Conservation (phyloP, 2,113 vertebrate species). For the Toxotes jaculatrix region DNA sequence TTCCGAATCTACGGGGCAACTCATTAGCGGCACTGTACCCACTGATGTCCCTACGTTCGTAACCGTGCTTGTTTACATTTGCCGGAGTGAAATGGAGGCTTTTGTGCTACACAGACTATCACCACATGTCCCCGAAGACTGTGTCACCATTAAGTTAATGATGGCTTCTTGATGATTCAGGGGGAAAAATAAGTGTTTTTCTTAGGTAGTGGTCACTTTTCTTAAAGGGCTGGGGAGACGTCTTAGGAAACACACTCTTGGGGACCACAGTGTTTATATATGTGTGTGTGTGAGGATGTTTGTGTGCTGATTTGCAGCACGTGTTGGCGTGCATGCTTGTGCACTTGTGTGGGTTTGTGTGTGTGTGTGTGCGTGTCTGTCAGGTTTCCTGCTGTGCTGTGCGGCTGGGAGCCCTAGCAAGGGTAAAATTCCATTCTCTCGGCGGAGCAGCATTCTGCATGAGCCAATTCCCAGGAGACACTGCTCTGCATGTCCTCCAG, state of each 20-base stretch:
- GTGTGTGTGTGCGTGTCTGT: slow-evolving; percentile 63
- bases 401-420: slow-evolving; percentile 88
- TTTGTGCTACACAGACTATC: slow-evolving; percentile 55
- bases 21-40: slow-evolving; percentile 70
- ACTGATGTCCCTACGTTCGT: slow-evolving; percentile 53
- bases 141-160: slow-evolving; percentile 75
- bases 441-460: slow-evolving; percentile 92
- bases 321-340: slow-evolving; percentile 41
- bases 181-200: slow-evolving; percentile 70
- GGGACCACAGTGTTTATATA: slow-evolving; percentile 21
- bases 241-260: slow-evolving; percentile 65
- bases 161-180: slow-evolving; percentile 79
- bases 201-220: slow-evolving; percentile 76
- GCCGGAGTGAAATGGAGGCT: slow-evolving; percentile 46
- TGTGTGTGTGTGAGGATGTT: slow-evolving; percentile 48
- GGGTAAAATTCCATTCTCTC: slow-evolving; percentile 96
- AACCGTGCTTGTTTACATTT: slow-evolving; percentile 59
- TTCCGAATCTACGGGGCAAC: slow-evolving; percentile 72
- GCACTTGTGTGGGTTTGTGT: neutral
- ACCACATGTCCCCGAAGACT: slow-evolving; percentile 61
- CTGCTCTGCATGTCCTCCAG: slow-evolving; percentile 88
- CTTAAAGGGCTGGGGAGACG: slow-evolving; percentile 44
- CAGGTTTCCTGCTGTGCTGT: slow-evolving; percentile 88
- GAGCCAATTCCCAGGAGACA: slow-evolving; percentile 92
- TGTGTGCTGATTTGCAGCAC: slow-evolving; percentile 60